Base-by-base conservation (phyloP, 2,113 vertebrate genomes). In the Anhinga anhinga region DNA sequence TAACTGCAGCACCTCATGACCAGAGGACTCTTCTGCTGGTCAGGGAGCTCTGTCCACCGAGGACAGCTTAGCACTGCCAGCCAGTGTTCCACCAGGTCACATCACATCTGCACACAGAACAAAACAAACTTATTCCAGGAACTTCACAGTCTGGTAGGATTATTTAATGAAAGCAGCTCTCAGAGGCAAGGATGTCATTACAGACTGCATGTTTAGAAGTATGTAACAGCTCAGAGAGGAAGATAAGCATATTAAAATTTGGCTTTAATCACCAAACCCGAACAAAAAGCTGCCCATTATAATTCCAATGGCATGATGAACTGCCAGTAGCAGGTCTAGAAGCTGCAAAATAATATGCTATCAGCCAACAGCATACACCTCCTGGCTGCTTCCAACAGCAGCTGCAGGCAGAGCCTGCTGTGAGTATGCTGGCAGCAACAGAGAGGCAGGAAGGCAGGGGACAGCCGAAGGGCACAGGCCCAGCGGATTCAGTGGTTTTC, bases 291-390 rank as follows among this genome's bases (percentile, higher is more conserved):
- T 82, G 30, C 10, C 42, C 56, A 12, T 74, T 82, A n/a, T 17
- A 56, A 88, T 88, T 82, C 59, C 15, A 53, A 5, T 6, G 16
- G 7, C n/a, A 30, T 2, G 5, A 79, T 42, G 27, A 89, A 53
- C 32, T 49, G 34, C 38, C 62, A 61, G 53, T 25, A 69, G n/a
- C 53, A 62, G 87, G 52, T 12, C 76, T 62, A 86, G 72, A 86
- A 76, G 27, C 29, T 72, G 40, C 30, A 91, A 83, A 93, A 69
- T 29, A 40, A 61, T 25, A 32, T 17, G 17, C 23, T 29, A 45
- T 49, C 61, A 82, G 38, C 23, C 0, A 0, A 44, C 40, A 25
- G 19, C 36, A 36, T 53, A 34, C 27, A 50, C 22, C 29, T 66
- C n/a, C 61, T 44, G 30, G 17, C 45, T 65, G 53, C 80, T 83